A percentile compares a stretch with the other conserved stretches of the same genome.
Evolutionary conservation across 2,113 vertebrate genomes (phyloP).

Genomic region (Solea solea): DNA sequence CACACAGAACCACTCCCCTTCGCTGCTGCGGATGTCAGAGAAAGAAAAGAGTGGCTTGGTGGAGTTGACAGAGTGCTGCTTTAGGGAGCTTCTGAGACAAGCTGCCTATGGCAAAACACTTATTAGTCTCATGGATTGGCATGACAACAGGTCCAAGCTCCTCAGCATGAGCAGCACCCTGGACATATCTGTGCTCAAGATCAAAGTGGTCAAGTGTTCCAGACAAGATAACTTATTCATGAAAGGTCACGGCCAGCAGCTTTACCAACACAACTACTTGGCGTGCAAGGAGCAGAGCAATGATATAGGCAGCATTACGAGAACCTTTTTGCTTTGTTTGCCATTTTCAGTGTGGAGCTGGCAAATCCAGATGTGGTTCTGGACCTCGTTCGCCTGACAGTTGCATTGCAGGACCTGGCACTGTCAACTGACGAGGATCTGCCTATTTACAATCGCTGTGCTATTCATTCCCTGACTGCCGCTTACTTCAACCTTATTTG

Average conservation of each 20-base stretch:
- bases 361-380: constrained; percentile 95
- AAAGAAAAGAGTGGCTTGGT: constrained; percentile 94
- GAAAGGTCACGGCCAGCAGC: constrained; percentile 97
- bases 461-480: constrained; percentile 88
- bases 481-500: constrained; percentile 97
- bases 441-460: constrained; percentile 89
- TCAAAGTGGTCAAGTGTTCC: constrained; percentile 96
- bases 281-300: constrained; percentile 91
- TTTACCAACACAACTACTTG: constrained; percentile 95
- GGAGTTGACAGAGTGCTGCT: constrained; percentile 93
- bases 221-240: constrained; percentile 97
- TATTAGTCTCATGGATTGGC: constrained; percentile 94
- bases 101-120: constrained; percentile 80
- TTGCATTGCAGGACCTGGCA: constrained; percentile 93
- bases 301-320: constrained; percentile 86
- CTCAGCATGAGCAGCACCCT: constrained; percentile 89
- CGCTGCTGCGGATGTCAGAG: constrained; percentile 91
- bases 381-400: constrained; percentile 92
- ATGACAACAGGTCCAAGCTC: constrained; percentile 91
- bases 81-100: constrained; percentile 92
- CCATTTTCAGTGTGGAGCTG: constrained; percentile 91
- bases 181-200: constrained; percentile 92
- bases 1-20: constrained; percentile 92
- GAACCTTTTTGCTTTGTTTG: constrained; percentile 87
- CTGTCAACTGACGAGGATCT: constrained; percentile 89